These are phyloP conservation scores for Artemia franciscana DNA, from an alignment of 1,140 invertebrate species.

Conservation along the genomic window DNA sequence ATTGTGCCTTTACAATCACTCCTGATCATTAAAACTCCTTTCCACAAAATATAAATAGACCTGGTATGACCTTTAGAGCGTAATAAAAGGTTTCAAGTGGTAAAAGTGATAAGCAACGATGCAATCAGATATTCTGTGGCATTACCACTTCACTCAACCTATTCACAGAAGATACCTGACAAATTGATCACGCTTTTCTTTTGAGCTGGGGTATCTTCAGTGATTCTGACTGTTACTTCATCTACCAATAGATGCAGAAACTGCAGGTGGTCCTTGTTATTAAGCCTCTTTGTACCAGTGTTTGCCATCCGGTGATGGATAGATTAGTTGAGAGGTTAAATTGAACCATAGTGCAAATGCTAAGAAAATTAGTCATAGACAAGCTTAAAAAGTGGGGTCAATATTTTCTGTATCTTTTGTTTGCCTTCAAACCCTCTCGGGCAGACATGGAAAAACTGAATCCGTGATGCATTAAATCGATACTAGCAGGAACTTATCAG, in stretches of 20 bases:
- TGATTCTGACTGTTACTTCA: slow-evolving; percentile 13
- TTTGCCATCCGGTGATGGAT: slow-evolving; percentile 9
- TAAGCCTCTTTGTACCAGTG: slow-evolving; percentile 10
- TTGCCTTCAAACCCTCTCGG: background rate
- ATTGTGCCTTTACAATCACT: slow-evolving; percentile 5
- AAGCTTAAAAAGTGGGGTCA: background rate
- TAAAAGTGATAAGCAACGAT: slow-evolving; percentile 17
- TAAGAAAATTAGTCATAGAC: slow-evolving; percentile 7
- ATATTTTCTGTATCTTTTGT: background rate
- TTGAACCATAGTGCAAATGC: slow-evolving; percentile 12
- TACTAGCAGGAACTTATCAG: background rate
- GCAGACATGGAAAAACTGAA: background rate
- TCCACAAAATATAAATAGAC: slow-evolving; percentile 10
- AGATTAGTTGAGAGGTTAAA: slow-evolving; percentile 15
- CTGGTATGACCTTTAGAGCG: slow-evolving; percentile 10
- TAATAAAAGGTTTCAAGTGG: slow-evolving; percentile 11
- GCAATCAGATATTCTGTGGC: slow-evolving; percentile 16
- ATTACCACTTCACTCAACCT: slow-evolving; percentile 11
- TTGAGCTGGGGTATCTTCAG: slow-evolving; percentile 10
- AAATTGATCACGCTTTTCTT: background rate
- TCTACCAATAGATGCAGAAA: slow-evolving; percentile 5
- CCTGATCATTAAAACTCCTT: slow-evolving; percentile 1
- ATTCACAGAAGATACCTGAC: slow-evolving; percentile 10
- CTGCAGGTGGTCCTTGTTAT: slow-evolving; percentile 10
- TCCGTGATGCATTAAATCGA: slow-evolving; percentile 6